These are phyloP conservation scores for Apus apus DNA, from an alignment of 2,113 vertebrate species.

Conservation along the genomic window DNA sequence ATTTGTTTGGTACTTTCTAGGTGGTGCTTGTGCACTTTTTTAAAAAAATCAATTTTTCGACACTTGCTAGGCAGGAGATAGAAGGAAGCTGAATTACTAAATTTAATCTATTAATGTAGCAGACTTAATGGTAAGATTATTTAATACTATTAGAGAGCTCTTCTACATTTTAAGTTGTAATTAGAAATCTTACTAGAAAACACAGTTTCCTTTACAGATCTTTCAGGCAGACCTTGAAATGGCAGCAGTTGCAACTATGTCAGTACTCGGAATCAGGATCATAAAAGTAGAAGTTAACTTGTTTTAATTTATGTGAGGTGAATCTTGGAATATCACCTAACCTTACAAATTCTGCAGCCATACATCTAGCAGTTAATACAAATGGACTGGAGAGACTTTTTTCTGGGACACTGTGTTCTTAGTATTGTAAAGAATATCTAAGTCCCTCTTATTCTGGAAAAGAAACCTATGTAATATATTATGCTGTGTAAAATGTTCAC, in stretches of 20 bases:
- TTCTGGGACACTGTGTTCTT: not conserved
- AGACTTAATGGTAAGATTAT: not conserved
- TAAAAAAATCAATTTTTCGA: not conserved
- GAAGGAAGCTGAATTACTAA: not conserved
- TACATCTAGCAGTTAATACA: not conserved
- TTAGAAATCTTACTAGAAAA: not conserved
- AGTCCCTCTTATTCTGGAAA: not conserved
- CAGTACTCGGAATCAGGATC: not conserved
- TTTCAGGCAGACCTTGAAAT: not conserved
- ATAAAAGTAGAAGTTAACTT: not conserved
- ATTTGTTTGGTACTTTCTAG: not conserved
- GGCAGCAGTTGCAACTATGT: not conserved
- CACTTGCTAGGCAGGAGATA: not conserved
- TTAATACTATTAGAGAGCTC: not conserved
- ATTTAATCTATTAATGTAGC: not conserved
- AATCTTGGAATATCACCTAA: not conserved
- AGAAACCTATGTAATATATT: conserved; percentile 3
- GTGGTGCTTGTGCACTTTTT: not conserved
- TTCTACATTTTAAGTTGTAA: not conserved
- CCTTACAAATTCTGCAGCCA: not conserved
- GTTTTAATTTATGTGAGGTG: not conserved
- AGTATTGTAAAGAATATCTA: not conserved
- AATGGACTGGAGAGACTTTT: not conserved
- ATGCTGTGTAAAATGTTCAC: not conserved
- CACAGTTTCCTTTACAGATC: not conserved